Base-by-base conservation (phyloP, 1,140 invertebrate species). In the Hypothenemus hampei region DNA sequence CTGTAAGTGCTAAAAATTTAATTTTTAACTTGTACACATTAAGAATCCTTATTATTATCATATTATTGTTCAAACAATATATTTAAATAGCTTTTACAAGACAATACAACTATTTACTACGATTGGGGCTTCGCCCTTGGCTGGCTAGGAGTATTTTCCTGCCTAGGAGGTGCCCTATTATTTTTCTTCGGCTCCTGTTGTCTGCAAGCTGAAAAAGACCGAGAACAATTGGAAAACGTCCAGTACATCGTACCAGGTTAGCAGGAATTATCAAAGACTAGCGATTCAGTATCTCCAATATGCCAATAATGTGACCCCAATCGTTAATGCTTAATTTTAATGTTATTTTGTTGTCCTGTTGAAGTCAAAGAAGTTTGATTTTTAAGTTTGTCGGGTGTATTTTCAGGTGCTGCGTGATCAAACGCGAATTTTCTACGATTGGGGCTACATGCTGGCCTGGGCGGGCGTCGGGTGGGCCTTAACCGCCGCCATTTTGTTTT, bases 381-480 rank as follows among this genome's bases (percentile, higher is more conserved):
- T 50, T 48, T n/a, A n/a, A n/a, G n/a, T n/a, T n/a, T n/a, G n/a
- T n/a, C n/a, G n/a, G n/a, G n/a, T n/a, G n/a, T 49, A 15, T 43
- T 70, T 66, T 61, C 78, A 95, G 90, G 84, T 91, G 68, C 82
- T 94, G 67, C 86, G 85, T 73, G 85, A 91, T 70, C 86, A 88
- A 73, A 84, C 87, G 58, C 81, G 86, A 75, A 81, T 89, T 69
- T 85, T 84, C 75, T 94, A 93, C 77, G 91, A 93, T 75, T 95
- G 91, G 91, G 93, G 91, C 62, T 95, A 94, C 79, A 89, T 93
- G 78, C 81, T 94, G 64, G 90, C 90, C 74, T 95, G 91, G 92
- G 89, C 91, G 75, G 91, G 91, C 72, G 89, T 94, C 66, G 89
- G 85, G 65, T 86, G 90, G 76, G 84, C 86, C 66, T 80, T 95